Conservation (phyloP, 1,140 invertebrate genomes). For the Diachasma alloeum region DNA sequence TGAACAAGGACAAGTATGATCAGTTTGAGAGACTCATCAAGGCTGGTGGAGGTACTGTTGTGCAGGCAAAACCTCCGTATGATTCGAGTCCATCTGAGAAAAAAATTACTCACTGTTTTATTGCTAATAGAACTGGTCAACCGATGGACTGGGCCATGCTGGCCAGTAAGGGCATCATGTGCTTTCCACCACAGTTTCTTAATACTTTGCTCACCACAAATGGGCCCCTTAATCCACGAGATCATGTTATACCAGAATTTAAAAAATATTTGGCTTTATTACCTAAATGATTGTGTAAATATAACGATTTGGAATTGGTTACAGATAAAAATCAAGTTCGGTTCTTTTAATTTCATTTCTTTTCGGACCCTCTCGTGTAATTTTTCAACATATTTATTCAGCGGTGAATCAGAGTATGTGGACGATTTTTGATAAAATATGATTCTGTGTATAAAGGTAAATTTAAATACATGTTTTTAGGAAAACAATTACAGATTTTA, state of each 20-base stretch:
- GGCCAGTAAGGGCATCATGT: conserved; percentile 63
- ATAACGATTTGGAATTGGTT: neutral
- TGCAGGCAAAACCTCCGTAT: conserved; percentile 66
- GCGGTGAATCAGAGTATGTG: too few species aligned
- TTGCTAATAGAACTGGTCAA: conserved; percentile 62
- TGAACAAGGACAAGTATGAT: conserved; percentile 69
- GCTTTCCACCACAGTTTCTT: conserved; percentile 68
- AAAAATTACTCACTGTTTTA: conserved; percentile 68
- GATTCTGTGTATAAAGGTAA: too few species aligned
- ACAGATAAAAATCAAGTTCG: too few species aligned
- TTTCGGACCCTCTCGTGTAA: too few species aligned
- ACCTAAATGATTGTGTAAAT: conserved; percentile 41
- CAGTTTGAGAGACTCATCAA: conserved; percentile 75
- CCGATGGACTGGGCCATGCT: conserved; percentile 65
- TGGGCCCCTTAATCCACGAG: conserved; percentile 54
- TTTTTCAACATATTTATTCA: too few species aligned
- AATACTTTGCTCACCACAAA: conserved; percentile 63
- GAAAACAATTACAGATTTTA: too few species aligned
- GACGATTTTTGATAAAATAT: too few species aligned
- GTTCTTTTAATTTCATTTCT: too few species aligned
- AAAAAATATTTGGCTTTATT: conserved; percentile 57
- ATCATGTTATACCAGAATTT: conserved; percentile 61
- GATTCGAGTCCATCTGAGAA: conserved; percentile 49
- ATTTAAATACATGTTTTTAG: too few species aligned
- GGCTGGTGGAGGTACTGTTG: conserved; percentile 75